Base-by-base conservation (phyloP, 23 tunicate genomes). In the Trididemnum miniatum region DNA sequence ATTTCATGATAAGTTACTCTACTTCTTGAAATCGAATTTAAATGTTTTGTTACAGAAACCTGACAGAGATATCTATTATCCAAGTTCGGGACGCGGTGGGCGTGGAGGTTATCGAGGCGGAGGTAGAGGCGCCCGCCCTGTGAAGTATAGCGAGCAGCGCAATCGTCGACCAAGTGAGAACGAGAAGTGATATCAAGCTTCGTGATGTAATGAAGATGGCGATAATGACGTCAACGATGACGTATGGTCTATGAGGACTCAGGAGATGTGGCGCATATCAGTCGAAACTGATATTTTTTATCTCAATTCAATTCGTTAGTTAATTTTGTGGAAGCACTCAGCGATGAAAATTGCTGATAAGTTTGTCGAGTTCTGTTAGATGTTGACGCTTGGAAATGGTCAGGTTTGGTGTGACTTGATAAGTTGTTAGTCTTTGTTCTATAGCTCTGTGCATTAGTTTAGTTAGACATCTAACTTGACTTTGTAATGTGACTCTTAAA, bases 111-210 rank as follows among this genome's bases (percentile, higher is more conserved):
- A 65, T 22, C 37, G 32, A 20, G 51, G 84, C 12, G 81, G 82
- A 1, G 90, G 85, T 3, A 65, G 85, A 26, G 76, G 87, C 24
- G 34, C 88, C 1, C 59, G 84, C 59, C 87, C 86, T 25, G 90
- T 85, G 77, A 91, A 91, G 71, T 91, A 91, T 79, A 91, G 97
- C 66, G 97, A 91, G 44, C 97, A 91, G 67, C 87, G 97, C 31
- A 91, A 67, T 71, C 84, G 84, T 2, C 65, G 82, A 20, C 44
- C 80, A 1, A 86, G 90, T 35, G 90, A 86, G 37, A 71, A 50
- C 80, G 90, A 86, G 51, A 79, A 86, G 51, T 86, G 72, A 83
- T 9, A 29, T 34, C 75, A 2, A 7, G 4, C 39, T 9, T 69
- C 38, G 38, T 34, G 75, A 69, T 37, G 75, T 32, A 9, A 69